Percentiles rank a stretch among this genome's conserved stretches.
Conservation (phyloP, 1,140 invertebrate genomes). For the Proctacanthus coquilletti region DNA sequence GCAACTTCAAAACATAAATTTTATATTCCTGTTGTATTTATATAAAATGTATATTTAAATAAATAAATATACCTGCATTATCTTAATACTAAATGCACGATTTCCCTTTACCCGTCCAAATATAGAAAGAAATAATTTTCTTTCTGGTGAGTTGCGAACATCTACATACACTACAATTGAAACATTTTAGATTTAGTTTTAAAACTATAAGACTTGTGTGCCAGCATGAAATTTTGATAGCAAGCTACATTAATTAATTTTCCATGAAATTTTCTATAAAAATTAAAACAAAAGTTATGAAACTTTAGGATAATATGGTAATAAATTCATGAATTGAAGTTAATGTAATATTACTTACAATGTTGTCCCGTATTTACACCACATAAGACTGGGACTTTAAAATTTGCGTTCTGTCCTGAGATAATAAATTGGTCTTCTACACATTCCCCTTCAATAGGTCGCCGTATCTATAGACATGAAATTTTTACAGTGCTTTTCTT, state of each 20-base stretch:
- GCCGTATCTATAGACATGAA: conserved; percentile 40
- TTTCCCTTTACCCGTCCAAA: conserved; percentile 37
- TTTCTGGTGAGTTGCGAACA: conserved; percentile 37
- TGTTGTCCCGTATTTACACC: conserved; percentile 61
- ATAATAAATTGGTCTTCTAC: conserved; percentile 49
- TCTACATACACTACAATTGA: conserved; percentile 52
- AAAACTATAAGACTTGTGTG: neutral
- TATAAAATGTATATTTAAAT: conserved; percentile 1
- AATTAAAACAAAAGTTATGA: neutral
- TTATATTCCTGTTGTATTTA: conserved; percentile 9
- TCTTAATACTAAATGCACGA: conserved; percentile 47
- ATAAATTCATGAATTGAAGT: neutral
- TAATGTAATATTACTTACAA: conserved; percentile 32
- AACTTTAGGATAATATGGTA: neutral
- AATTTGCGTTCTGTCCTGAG: conserved; percentile 51
- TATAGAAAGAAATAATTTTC: conserved; percentile 46
- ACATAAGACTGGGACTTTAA: conserved; percentile 49
- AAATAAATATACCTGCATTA: conserved; percentile 35
- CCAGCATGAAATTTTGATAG: neutral
- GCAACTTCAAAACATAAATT: conserved; percentile 8
- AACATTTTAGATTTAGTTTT: conserved; percentile 1
- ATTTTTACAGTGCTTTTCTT: too few species aligned
- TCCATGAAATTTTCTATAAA: neutral
- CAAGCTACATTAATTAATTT: neutral
- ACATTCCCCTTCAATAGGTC: conserved; percentile 49